Base-by-base conservation (phyloP, 2,888 invertebrate genomes). In the Tridacna gigas region DNA sequence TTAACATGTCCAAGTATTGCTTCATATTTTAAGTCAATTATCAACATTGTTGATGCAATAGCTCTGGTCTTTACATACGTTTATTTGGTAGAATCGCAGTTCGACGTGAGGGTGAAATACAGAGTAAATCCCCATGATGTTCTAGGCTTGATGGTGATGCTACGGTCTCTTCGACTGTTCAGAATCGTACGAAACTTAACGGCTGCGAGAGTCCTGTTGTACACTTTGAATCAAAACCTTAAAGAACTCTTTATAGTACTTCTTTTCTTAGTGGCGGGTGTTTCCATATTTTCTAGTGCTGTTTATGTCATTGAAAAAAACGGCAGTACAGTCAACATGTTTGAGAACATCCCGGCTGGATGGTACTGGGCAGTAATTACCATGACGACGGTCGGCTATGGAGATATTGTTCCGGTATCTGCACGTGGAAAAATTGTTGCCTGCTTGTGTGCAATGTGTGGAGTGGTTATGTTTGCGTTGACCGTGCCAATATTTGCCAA, bases 321-420 rank as follows among this genome's bases (percentile, higher is more conserved):
- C 5, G 13, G 5, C 0, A 37, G n/a, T 18, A 74, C 61, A 18
- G 22, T 66, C 15, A n/a, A 56, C 3, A 26, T 5, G 13, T 25
- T 83, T 11, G 37, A 60, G 25, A 80, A 48, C 60, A 77, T 83
- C 28, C 83, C 83, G 0, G 37, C 20, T 4, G 77, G 67, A 0
- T 83, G 80, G 80, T 83, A 77, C n/a, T 83, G 83, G 83, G 80
- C 83, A 2, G 15, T 80, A 9, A 69, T 83, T 56, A 83, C 83
- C 71, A 77, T 83, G 83, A 83, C 83, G 65, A 83, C 83, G 13
- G 83, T 83, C 18, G 83, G 83, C 5, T 83, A 83, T 28, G 83
- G 83, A 5, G 83, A 83, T 74, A 67, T 83, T 2, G 25, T 47
- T 13, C 83, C 83, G 0, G 48, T 69, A 15, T 67, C 80, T 22